Evolutionary conservation across 2,888 invertebrate species (phyloP).

Genomic region (Mesorhabditis sp.): DNA sequence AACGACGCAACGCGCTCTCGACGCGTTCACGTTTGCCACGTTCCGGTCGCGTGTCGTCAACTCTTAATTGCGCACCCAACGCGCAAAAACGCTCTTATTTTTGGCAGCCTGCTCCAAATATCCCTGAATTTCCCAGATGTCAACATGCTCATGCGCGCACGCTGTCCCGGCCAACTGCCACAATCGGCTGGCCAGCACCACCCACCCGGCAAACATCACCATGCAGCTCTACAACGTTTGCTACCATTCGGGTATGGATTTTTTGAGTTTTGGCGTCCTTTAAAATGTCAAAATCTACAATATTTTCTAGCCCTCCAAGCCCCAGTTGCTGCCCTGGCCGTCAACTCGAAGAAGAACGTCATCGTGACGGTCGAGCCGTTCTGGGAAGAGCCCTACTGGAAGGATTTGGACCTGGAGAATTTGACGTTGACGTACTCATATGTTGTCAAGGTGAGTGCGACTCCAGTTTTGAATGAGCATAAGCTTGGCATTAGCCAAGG

Average conservation of each 20-base stretch:
- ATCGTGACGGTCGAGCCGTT: conserved; percentile 53
- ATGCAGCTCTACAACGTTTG: conserved; percentile 33
- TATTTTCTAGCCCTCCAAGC: conserved; percentile 49
- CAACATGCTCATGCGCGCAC: conserved; percentile 35
- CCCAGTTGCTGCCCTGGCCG: conserved; percentile 43
- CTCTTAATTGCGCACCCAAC: too few species aligned
- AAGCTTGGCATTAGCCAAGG: not conserved
- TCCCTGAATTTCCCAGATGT: not conserved
- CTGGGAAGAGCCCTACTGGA: conserved; percentile 55
- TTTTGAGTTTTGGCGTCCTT: too few species aligned
- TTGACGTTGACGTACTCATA: conserved; percentile 49
- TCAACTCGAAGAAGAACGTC: conserved; percentile 38
- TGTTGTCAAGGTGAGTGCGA: conserved; percentile 31
- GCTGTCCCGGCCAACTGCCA: conserved; percentile 38
- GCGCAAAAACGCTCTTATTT: too few species aligned
- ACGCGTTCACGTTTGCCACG: too few species aligned
- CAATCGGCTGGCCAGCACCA: conserved; percentile 22
- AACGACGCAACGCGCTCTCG: too few species aligned
- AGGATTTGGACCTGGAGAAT: conserved; percentile 38
- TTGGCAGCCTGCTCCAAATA: not conserved
- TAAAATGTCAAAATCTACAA: not conserved
- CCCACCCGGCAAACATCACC: conserved; percentile 36
- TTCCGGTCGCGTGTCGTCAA: too few species aligned
- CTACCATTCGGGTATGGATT: conserved; percentile 22
- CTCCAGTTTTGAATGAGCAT: not conserved